A percentile compares a stretch with the other conserved stretches of the same genome.
phyloP scores from a whole-genome alignment of 1,140 invertebrate species.

The Sminthurinus signatus region DNA sequence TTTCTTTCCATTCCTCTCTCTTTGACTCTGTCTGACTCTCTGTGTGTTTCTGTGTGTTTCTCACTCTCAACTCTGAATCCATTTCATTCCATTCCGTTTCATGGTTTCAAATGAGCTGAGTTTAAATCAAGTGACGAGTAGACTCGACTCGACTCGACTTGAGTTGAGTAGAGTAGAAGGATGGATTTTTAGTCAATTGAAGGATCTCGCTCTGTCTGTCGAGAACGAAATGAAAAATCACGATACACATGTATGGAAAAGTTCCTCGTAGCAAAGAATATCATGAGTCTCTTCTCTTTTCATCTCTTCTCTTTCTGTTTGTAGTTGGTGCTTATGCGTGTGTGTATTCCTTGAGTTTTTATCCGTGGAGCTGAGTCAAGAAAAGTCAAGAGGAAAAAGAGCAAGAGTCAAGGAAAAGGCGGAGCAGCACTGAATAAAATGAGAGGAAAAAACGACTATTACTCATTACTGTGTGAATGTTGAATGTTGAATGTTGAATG shows the following conservation, averaged over 20 bases:
- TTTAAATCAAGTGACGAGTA: too few relatives aligned
- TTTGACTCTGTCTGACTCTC: background rate
- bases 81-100: background rate
- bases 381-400: too few relatives aligned
- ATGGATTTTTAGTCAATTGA: slow-evolving; percentile 11
- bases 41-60: slow-evolving; percentile 20
- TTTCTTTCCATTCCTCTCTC: slow-evolving; percentile 19
- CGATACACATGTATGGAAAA: background rate
- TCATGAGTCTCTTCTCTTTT: too few relatives aligned
- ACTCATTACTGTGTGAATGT: too few relatives aligned
- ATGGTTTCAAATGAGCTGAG: slow-evolving; percentile 8
- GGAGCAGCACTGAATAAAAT: background rate
- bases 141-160: too few relatives aligned
- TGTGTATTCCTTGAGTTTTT: too few relatives aligned
- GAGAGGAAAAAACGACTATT: too few relatives aligned
- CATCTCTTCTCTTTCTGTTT: too few relatives aligned
- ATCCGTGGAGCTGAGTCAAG: too few relatives aligned
- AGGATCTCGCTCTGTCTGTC: background rate
- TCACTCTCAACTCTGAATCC: background rate
- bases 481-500: too few relatives aligned
- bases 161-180: background rate
- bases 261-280: too few relatives aligned
- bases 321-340: too few relatives aligned
- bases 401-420: slow-evolving; percentile 1
- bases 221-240: slow-evolving; percentile 9